Percentiles rank a stretch among this genome's conserved stretches.
Evolutionary conservation across 2,888 invertebrate genomes (phyloP).

Genomic region (Poecilobothrus nobilitatus): DNA sequence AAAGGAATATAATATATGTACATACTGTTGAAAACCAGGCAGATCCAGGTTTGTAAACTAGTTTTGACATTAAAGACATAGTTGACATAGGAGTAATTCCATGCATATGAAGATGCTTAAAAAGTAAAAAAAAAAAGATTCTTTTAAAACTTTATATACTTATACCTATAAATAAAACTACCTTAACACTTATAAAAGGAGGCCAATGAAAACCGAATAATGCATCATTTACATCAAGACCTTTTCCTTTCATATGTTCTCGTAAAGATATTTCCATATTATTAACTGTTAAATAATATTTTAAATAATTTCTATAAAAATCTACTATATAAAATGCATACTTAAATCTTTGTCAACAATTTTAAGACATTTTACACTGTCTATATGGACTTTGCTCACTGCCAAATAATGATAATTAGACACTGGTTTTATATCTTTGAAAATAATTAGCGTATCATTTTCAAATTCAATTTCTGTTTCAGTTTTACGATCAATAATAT

Average conservation of each 20-base stretch:
- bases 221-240: constrained; percentile 44
- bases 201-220: constrained; percentile 84
- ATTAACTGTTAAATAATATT: constrained; percentile 48
- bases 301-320: constrained; percentile 12
- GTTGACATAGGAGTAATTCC: constrained; percentile 68
- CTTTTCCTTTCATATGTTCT: constrained; percentile 46
- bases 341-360: constrained; percentile 59
- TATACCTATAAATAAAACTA: too few species aligned
- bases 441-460: constrained; percentile 68
- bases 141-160: too few species aligned
- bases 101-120: constrained; percentile 61
- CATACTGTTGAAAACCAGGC: constrained; percentile 79
- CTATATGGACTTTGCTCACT: constrained; percentile 67
- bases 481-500: constrained; percentile 55
- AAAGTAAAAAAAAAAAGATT: constrained; percentile 2
- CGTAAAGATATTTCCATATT: constrained; percentile 53
- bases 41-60: constrained; percentile 63
- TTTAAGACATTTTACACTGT: constrained; percentile 60
- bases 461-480: constrained; percentile 57
- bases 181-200: constrained; percentile 73
- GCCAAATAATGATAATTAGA: constrained; percentile 70
- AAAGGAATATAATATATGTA: constrained; percentile 24
- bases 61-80: constrained; percentile 57
- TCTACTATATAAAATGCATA: constrained; percentile 42
- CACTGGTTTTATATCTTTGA: constrained; percentile 76